Evolutionary conservation across 2,113 vertebrate genomes (phyloP).

Genomic region (Talpa occidentalis): DNA sequence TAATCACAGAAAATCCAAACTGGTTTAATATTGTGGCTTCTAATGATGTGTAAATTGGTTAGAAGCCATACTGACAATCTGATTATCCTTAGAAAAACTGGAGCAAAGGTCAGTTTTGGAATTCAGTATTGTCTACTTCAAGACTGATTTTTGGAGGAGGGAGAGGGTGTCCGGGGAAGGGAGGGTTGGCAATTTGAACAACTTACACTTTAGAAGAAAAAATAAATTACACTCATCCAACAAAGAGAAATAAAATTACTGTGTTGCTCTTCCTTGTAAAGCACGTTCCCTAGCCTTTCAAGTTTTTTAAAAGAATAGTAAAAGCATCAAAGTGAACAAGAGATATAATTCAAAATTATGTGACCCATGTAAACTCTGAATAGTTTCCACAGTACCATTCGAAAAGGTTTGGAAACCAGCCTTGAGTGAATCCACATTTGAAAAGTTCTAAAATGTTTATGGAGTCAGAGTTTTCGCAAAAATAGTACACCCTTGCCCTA

Average conservation of each 20-base stretch:
- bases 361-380: not conserved
- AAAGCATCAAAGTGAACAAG: conserved; percentile 20
- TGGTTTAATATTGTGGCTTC: conserved; percentile 30
- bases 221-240: not conserved
- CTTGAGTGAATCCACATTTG: not conserved
- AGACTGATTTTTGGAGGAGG: not conserved
- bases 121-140: conserved; percentile 44
- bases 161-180: too few relatives aligned
- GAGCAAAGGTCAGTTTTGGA: conserved; percentile 36
- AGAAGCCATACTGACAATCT: conserved; percentile 51
- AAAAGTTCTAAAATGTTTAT: conserved; percentile 22
- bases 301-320: conserved; percentile 47
- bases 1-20: conserved; percentile 66
- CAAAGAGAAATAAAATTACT: conserved; percentile 44
- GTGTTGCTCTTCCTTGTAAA: not conserved
- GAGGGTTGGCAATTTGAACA: not conserved
- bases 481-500: conserved; percentile 3
- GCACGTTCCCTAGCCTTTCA: not conserved
- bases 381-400: not conserved
- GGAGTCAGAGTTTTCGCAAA: conserved; percentile 25
- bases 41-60: conserved; percentile 59
- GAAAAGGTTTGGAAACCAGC: not conserved
- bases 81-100: conserved; percentile 47
- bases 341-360: not conserved
- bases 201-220: conserved; percentile 47